Evolutionary conservation across 2,888 invertebrate genomes (phyloP).

Genomic region (Drosophila rubida): DNA sequence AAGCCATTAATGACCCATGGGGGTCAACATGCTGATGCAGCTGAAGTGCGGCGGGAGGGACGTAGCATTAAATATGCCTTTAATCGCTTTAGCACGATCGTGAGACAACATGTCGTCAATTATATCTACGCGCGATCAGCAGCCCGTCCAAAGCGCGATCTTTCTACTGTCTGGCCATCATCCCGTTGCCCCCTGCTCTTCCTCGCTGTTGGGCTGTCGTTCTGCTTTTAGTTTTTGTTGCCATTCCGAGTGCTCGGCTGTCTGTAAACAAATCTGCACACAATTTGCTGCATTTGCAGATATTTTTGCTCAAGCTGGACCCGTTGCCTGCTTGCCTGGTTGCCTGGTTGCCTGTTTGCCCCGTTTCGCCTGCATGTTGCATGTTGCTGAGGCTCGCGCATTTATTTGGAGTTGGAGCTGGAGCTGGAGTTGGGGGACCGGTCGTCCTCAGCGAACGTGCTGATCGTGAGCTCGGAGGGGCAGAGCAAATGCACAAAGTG

Average conservation of each 20-base stretch:
- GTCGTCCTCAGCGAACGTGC: slow-evolving; percentile 75
- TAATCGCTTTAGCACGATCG: slow-evolving; percentile 83
- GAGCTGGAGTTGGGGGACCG: not conserved
- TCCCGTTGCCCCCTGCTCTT: not conserved
- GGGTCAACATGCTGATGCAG: slow-evolving; percentile 15
- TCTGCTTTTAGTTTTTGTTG: slow-evolving; percentile 12
- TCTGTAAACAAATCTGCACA: slow-evolving; percentile 76
- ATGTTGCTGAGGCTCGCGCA: slow-evolving; percentile 72
- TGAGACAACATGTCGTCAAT: slow-evolving; percentile 84
- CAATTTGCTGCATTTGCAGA: slow-evolving; percentile 79
- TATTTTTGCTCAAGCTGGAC: slow-evolving; percentile 50
- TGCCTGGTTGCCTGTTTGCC: slow-evolving; percentile 25
- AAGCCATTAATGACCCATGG: slow-evolving; percentile 35
- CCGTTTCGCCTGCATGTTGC: slow-evolving; percentile 34
- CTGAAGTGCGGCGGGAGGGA: slow-evolving; percentile 11
- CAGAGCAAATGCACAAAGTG: slow-evolving; percentile 49
- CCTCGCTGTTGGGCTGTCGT: not conserved
- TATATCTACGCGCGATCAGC: slow-evolving; percentile 81
- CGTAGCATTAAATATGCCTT: slow-evolving; percentile 71
- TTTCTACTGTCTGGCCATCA: slow-evolving; percentile 17
- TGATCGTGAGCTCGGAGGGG: slow-evolving; percentile 79
- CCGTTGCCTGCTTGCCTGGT: slow-evolving; percentile 28
- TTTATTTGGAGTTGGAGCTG: slow-evolving; percentile 40
- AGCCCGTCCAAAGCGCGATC: slow-evolving; percentile 33
- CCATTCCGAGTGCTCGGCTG: slow-evolving; percentile 53